Percentiles rank a stretch among this genome's conserved stretches.
Conservation (phyloP, 2,113 vertebrate species). For the Chlorodrepanis virens region DNA sequence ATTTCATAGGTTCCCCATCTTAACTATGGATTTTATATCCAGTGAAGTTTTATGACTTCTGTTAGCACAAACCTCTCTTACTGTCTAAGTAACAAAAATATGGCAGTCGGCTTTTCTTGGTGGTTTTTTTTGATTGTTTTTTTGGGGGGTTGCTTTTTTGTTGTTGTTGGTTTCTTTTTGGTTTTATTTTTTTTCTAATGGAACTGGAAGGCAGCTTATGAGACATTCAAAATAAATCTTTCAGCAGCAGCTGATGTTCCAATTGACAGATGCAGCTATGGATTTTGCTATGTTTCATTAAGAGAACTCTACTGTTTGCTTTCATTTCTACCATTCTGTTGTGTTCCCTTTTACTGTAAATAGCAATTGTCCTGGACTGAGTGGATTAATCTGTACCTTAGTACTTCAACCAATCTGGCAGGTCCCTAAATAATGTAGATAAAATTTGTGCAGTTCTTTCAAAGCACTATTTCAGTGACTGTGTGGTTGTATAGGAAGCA, state of each 20-base stretch:
- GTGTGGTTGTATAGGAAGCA: not conserved
- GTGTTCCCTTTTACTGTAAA: not conserved
- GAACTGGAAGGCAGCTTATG: not conserved
- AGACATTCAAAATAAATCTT: slow-evolving; percentile 40
- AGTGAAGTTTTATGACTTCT: not conserved
- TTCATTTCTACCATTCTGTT: slow-evolving; percentile 13
- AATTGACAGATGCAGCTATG: slow-evolving; percentile 44
- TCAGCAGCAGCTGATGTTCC: slow-evolving; percentile 53
- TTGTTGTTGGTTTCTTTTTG: not conserved
- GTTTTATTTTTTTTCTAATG: not conserved
- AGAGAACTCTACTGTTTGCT: slow-evolving; percentile 24
- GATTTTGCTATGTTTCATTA: slow-evolving; percentile 50
- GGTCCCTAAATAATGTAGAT: not conserved
- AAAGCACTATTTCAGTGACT: not conserved
- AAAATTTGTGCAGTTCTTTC: slow-evolving; percentile 1
- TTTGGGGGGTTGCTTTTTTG: not conserved
- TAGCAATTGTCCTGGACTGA: not conserved
- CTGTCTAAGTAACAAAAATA: not conserved
- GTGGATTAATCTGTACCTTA: not conserved
- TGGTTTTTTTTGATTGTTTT: not conserved
- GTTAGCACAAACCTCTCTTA: not conserved
- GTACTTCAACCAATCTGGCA: not conserved
- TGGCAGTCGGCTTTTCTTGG: not conserved
- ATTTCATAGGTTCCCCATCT: not conserved
- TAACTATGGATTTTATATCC: not conserved